Conservation (phyloP, 2,888 invertebrate genomes). For the Pyrrhosoma nymphula region DNA sequence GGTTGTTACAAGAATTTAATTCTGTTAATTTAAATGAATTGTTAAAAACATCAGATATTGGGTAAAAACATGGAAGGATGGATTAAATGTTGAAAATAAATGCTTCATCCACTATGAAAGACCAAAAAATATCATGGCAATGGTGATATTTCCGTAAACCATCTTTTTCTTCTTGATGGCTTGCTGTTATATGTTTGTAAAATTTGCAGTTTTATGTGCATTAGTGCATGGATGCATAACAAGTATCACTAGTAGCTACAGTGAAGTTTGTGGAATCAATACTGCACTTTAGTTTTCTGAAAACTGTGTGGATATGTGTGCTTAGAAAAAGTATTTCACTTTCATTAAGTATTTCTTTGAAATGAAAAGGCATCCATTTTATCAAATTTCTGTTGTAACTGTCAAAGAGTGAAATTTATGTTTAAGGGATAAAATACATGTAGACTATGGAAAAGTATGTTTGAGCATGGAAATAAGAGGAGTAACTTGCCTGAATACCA, state of each 20-base stretch:
- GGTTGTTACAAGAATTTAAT: constrained; percentile 63
- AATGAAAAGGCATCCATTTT: constrained; percentile 7
- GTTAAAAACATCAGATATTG: constrained; percentile 49
- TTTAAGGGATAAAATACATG: neutral
- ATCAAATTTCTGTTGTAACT: constrained; percentile 46
- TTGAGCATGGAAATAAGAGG: constrained; percentile 45
- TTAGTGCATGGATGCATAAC: constrained; percentile 61
- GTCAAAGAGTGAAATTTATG: neutral
- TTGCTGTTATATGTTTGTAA: constrained; percentile 61
- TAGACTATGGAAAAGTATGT: constrained; percentile 31
- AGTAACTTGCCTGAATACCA: constrained; percentile 62
- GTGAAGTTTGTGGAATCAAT: constrained; percentile 43
- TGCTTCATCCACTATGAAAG: neutral
- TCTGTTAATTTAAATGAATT: constrained; percentile 51
- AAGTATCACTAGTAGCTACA: constrained; percentile 45
- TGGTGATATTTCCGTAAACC: constrained; percentile 46
- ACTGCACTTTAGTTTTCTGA: constrained; percentile 50
- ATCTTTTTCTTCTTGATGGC: constrained; percentile 57
- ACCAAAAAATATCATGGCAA: constrained; percentile 37
- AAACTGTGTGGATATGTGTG: constrained; percentile 58
- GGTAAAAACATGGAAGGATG: constrained; percentile 21
- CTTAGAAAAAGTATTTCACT: constrained; percentile 48
- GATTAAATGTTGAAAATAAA: neutral
- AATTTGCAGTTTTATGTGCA: constrained; percentile 55
- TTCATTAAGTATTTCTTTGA: constrained; percentile 40